These are phyloP conservation scores for Galerucella calmariensis DNA, from an alignment of 2,888 invertebrate genomes.

Conservation along the genomic window DNA sequence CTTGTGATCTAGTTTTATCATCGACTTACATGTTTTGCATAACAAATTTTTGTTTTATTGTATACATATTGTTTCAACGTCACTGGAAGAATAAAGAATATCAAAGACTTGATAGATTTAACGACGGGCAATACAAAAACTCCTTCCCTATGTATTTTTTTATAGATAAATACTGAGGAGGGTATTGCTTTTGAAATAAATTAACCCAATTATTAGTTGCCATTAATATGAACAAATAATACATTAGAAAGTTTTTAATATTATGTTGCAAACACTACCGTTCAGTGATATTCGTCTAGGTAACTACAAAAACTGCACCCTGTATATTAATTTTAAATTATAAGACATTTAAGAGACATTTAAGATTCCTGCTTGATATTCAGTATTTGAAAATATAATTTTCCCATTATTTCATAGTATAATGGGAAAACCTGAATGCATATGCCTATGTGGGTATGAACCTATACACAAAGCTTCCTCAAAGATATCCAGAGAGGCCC, in stretches of 20 bases:
- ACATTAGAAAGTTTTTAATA: not conserved
- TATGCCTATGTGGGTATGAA: too few relatives aligned
- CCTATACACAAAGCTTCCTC: too few relatives aligned
- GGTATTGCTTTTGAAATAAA: not conserved
- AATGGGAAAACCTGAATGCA: too few relatives aligned
- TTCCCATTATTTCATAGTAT: too few relatives aligned
- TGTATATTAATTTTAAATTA: too few relatives aligned
- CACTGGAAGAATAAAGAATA: not conserved
- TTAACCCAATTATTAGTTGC: not conserved
- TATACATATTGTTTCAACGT: not conserved
- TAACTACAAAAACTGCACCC: too few relatives aligned
- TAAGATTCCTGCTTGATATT: too few relatives aligned
- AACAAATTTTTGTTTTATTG: not conserved
- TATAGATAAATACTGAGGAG: not conserved
- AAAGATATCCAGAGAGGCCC: too few relatives aligned
- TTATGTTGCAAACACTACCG: not conserved
- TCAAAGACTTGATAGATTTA: too few relatives aligned
- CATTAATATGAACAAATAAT: not conserved
- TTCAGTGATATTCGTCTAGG: not conserved
- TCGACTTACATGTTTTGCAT: not conserved
- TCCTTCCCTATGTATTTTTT: not conserved
- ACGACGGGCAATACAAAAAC: too few relatives aligned
- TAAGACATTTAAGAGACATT: too few relatives aligned
- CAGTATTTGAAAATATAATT: too few relatives aligned
- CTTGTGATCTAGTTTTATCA: not conserved